A percentile compares a stretch with the other conserved stretches of the same genome.
These are phyloP conservation scores for Philereme transversata DNA, from an alignment of 2,888 invertebrate genomes.

Conservation along the genomic window DNA sequence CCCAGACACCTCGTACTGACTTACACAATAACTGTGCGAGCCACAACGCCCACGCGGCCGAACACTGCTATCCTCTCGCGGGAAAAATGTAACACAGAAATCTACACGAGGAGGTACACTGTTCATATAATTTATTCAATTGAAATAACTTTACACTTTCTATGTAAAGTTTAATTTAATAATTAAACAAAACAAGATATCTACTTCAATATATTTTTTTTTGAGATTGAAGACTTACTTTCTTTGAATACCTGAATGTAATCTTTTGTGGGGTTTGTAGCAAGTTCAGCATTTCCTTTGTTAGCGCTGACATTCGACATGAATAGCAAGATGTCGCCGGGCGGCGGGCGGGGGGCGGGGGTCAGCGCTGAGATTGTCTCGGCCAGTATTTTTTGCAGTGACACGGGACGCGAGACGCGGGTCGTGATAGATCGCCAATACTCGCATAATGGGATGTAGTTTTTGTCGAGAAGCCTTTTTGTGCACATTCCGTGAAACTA, in stretches of 20 bases:
- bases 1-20: not conserved
- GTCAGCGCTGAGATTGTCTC: slow-evolving; percentile 25
- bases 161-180: not conserved
- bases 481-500: slow-evolving; percentile 14
- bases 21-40: not conserved
- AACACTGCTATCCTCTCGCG: not conserved
- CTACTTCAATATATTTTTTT: not conserved
- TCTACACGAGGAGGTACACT: not conserved
- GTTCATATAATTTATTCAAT: not conserved
- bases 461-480: slow-evolving; percentile 34
- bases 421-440: slow-evolving; percentile 39
- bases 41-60: too few species aligned
- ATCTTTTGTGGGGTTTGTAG: not conserved
- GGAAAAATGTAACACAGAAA: not conserved
- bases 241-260: not conserved
- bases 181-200: not conserved
- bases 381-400: slow-evolving; percentile 24
- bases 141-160: not conserved
- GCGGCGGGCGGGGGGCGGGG: not conserved
- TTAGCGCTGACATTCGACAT: not conserved
- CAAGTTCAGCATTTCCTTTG: not conserved
- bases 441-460: slow-evolving; percentile 34
- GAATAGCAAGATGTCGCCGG: not conserved
- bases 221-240: not conserved
- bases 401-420: slow-evolving; percentile 20